phyloP scores from a whole-genome alignment of 2,797 vertebrate genomes.

The Rhabdophis nuchalis region DNA sequence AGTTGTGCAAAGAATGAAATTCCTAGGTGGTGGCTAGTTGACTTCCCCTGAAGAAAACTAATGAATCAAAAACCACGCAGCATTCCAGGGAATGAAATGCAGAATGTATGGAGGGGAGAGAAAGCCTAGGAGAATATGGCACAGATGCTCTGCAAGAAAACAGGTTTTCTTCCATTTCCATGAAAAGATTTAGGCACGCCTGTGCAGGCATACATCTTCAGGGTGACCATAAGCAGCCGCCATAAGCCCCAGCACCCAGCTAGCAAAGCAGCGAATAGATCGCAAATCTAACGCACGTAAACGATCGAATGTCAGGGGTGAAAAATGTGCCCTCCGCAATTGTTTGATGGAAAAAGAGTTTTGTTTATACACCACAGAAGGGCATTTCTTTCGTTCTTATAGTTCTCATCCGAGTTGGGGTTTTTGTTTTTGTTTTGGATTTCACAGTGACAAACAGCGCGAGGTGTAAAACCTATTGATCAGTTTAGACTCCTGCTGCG shows the following conservation, averaged over 20 bases:
- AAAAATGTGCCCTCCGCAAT: neutral
- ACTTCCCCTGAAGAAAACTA: constrained; percentile 37
- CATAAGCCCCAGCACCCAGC: neutral
- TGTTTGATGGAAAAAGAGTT: neutral
- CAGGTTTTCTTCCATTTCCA: neutral
- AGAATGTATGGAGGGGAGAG: neutral
- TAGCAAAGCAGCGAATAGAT: neutral
- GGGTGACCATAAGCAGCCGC: neutral
- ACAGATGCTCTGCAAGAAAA: neutral
- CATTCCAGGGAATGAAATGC: neutral
- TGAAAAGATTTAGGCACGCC: neutral
- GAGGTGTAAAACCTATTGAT: neutral
- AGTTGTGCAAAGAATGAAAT: constrained; percentile 36
- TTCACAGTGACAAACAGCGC: neutral
- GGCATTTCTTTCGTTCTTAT: neutral
- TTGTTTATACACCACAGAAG: neutral
- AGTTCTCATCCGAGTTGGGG: neutral
- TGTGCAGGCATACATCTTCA: neutral
- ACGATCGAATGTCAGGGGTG: neutral
- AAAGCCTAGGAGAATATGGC: neutral
- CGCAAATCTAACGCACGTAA: neutral
- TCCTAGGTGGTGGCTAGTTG: constrained; percentile 8
- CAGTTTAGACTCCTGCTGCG: neutral
- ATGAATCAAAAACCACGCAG: constrained; percentile 16
- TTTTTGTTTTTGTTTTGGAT: no score